Conservation (phyloP, 2,113 vertebrate genomes). For the Gobiocypris rarus region DNA sequence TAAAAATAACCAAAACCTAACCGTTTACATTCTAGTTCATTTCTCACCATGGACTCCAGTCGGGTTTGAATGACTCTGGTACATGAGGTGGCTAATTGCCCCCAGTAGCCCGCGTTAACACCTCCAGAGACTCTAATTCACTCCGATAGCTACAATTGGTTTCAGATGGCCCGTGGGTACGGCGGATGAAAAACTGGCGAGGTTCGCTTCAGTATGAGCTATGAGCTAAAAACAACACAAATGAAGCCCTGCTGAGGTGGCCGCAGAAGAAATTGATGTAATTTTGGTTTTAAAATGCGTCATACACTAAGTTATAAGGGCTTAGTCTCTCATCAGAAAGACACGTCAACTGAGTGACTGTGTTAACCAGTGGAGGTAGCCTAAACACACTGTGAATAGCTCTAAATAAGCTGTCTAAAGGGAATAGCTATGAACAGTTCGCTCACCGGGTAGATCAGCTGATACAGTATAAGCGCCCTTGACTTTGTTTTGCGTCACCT, state of each 20-base stretch:
- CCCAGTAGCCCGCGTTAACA: conserved; percentile 59
- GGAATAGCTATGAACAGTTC: neutral
- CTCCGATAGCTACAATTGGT: conserved; percentile 57
- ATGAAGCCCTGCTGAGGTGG: conserved; percentile 20
- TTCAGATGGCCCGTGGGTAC: conserved; percentile 55
- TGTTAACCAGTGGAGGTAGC: neutral
- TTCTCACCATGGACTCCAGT: neutral
- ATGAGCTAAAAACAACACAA: conserved; percentile 51
- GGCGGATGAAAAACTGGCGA: conserved; percentile 30
- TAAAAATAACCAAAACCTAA: neutral
- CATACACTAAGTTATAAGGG: neutral
- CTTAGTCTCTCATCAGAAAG: neutral
- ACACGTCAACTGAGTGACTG: neutral
- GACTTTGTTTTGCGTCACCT: neutral
- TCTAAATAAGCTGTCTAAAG: neutral
- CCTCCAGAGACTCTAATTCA: conserved; percentile 57
- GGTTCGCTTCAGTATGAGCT: conserved; percentile 30
- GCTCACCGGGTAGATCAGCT: neutral
- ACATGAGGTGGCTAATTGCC: conserved; percentile 56
- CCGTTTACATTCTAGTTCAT: neutral
- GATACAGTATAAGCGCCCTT: neutral
- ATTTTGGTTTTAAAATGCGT: conserved; percentile 40
- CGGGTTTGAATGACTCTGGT: conserved; percentile 30
- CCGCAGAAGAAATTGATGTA: conserved; percentile 12
- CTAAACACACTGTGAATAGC: neutral